A percentile compares a stretch with the other conserved stretches of the same genome.
These are phyloP conservation scores for Aurelia sp. DNA, from an alignment of 30 jellyfish, hydroid and myxozoan species.

Conservation along the genomic window DNA sequence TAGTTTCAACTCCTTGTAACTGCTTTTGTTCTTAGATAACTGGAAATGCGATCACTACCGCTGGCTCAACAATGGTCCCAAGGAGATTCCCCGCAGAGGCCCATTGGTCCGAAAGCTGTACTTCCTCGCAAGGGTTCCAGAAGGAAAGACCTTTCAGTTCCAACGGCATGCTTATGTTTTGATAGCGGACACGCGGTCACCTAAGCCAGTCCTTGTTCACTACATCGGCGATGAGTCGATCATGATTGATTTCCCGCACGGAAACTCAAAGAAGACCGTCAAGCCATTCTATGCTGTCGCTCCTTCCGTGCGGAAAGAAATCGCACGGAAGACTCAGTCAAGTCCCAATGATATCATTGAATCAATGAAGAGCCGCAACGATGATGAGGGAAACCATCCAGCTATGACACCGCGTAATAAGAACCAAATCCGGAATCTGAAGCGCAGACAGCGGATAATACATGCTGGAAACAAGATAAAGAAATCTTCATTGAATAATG, in stretches of 20 bases:
- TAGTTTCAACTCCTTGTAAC: no score
- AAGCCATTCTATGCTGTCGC: slow-evolving; percentile 87
- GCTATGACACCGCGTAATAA: slow-evolving; percentile 91
- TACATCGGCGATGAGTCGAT: slow-evolving; percentile 87
- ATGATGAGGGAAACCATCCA: slow-evolving; percentile 79
- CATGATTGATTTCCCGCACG: slow-evolving; percentile 96
- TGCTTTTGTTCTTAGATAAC: slow-evolving; percentile 51
- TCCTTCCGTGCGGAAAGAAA: slow-evolving; percentile 93
- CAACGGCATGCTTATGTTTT: slow-evolving; percentile 89
- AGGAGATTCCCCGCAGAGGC: slow-evolving; percentile 91
- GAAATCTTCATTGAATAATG: slow-evolving; percentile 44
- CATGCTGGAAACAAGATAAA: slow-evolving; percentile 62
- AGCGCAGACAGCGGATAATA: slow-evolving; percentile 79
- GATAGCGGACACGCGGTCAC: slow-evolving; percentile 89
- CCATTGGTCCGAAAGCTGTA: slow-evolving; percentile 91
- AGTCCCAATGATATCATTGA: slow-evolving; percentile 88
- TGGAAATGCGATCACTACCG: slow-evolving; percentile 96
- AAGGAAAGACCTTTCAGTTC: slow-evolving; percentile 90
- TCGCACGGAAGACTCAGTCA: slow-evolving; percentile 62
- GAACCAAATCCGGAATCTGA: slow-evolving; percentile 88
- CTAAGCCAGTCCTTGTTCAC: slow-evolving; percentile 88
- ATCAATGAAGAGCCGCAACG: slow-evolving; percentile 63
- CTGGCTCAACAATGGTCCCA: slow-evolving; percentile 96
- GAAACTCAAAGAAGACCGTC: slow-evolving; percentile 80
- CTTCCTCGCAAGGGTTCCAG: slow-evolving; percentile 86